phyloP scores from a whole-genome alignment of 2,113 vertebrate genomes.

The Crotalus tigris region DNA sequence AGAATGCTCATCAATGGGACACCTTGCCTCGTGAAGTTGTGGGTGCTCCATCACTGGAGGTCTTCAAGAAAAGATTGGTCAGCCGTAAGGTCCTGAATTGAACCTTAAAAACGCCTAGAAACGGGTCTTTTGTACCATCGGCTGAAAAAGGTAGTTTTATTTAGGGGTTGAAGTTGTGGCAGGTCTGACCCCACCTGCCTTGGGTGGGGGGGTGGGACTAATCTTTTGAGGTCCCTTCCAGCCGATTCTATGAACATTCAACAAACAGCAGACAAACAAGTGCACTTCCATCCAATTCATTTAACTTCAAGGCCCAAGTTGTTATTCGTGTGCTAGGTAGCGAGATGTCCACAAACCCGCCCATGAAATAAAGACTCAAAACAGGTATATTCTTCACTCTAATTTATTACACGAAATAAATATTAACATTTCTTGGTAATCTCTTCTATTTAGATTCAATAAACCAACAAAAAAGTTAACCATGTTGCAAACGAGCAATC shows the following conservation, averaged over 20 bases:
- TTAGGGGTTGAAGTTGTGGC: background rate
- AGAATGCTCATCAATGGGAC: background rate
- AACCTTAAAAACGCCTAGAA: background rate
- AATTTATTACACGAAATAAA: slow-evolving; percentile 78
- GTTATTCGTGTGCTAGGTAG: background rate
- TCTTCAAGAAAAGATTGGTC: background rate
- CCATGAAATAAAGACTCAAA: slow-evolving; percentile 64
- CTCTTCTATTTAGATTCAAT: slow-evolving; percentile 71
- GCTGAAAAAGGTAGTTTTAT: background rate
- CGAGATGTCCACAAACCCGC: slow-evolving; percentile 8
- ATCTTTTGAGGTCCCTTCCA: background rate
- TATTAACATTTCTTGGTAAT: slow-evolving; percentile 78
- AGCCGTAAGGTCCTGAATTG: background rate
- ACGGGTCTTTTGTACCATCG: background rate
- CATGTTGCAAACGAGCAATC: slow-evolving; percentile 72
- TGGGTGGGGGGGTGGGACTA: too few relatives aligned
- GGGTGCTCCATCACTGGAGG: background rate
- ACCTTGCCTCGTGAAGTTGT: background rate
- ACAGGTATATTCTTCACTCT: slow-evolving; percentile 68
- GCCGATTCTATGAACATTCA: background rate
- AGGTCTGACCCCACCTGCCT: too few relatives aligned
- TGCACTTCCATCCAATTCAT: background rate
- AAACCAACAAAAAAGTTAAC: slow-evolving; percentile 75
- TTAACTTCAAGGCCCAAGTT: background rate
- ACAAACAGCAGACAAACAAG: background rate